Conservation (phyloP, 2,888 invertebrate species). For the Colostygia pectinataria region DNA sequence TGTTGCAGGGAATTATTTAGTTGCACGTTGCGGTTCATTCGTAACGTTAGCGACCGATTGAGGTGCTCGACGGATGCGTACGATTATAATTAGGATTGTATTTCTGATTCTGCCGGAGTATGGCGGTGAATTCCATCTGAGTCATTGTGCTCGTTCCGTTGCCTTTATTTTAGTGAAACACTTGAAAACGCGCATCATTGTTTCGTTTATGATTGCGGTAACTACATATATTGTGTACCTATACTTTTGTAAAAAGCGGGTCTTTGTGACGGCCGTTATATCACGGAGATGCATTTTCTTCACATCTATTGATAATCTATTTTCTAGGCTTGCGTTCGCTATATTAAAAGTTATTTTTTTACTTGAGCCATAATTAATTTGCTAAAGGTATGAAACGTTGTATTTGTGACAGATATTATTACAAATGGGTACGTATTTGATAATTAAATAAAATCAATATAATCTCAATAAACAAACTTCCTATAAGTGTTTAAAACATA, state of each 20-base stretch:
- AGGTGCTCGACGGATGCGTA: constrained; percentile 80
- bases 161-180: constrained; percentile 81
- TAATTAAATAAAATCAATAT: too few relatives aligned
- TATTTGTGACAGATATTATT: too few relatives aligned
- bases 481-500: too few relatives aligned
- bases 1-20: neutral
- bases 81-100: constrained; percentile 83
- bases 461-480: too few relatives aligned
- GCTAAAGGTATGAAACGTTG: too few relatives aligned
- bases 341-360: too few relatives aligned
- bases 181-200: constrained; percentile 77
- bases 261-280: too few relatives aligned
- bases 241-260: constrained; percentile 8
- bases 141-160: constrained; percentile 81
- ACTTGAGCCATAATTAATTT: too few relatives aligned
- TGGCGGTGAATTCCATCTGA: constrained; percentile 81
- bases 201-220: constrained; percentile 51
- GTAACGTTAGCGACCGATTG: constrained; percentile 72
- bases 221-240: constrained; percentile 36
- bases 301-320: too few relatives aligned
- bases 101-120: constrained; percentile 82
- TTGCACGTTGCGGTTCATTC: constrained; percentile 44
- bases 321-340: too few relatives aligned
- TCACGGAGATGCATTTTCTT: too few relatives aligned
- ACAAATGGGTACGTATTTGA: too few relatives aligned